A percentile compares a stretch with the other conserved stretches of the same genome.
Conservation (phyloP, 2,113 vertebrate genomes). For the Strix uralensis region DNA sequence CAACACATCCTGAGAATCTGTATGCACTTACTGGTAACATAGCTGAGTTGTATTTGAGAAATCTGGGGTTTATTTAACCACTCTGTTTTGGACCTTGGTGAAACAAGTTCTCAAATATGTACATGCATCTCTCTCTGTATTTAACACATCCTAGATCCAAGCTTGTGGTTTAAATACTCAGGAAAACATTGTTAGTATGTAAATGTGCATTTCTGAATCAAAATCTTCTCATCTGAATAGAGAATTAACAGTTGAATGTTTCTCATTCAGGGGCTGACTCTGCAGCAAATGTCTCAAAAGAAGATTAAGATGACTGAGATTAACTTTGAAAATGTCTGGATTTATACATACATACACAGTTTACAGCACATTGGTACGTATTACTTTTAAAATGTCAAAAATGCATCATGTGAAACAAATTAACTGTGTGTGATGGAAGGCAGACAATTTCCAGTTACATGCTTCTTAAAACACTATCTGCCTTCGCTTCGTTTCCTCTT, state of each 20-base stretch:
- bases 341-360: neutral
- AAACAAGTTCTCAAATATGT: neutral
- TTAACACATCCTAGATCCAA: neutral
- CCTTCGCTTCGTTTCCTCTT: neutral
- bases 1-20: neutral
- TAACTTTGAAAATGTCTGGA: slow-evolving; percentile 12
- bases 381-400: neutral
- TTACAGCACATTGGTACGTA: neutral
- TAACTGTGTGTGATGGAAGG: neutral
- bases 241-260: slow-evolving; percentile 31
- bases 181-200: neutral
- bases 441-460: slow-evolving; percentile 10
- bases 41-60: neutral
- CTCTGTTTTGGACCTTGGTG: neutral
- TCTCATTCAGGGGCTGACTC: slow-evolving; percentile 7
- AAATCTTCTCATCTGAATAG: neutral
- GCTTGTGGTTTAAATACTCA: neutral
- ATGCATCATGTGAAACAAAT: slow-evolving; percentile 7
- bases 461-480: neutral
- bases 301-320: slow-evolving; percentile 41
- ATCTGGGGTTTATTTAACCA: neutral
- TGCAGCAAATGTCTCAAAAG: slow-evolving; percentile 4
- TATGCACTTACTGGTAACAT: neutral
- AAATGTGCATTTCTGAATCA: neutral
- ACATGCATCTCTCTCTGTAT: neutral